These are phyloP conservation scores for Drosophila repleta DNA, from an alignment of 1,140 invertebrate species.

Conservation along the genomic window DNA sequence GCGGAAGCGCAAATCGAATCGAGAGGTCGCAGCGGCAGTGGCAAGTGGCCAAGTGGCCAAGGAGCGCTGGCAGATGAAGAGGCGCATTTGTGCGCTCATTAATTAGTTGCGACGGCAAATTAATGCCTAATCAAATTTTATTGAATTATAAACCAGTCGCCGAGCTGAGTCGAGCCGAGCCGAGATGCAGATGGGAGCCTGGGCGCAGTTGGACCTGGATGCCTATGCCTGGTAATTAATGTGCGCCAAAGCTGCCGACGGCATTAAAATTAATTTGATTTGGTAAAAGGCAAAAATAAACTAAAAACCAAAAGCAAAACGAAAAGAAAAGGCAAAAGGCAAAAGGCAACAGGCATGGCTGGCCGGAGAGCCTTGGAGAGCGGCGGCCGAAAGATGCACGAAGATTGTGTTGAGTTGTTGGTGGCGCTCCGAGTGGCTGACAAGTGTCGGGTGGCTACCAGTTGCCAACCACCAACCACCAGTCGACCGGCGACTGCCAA, in stretches of 20 bases:
- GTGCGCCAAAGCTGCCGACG: slow-evolving; percentile 53
- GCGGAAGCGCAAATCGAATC: slow-evolving; percentile 15
- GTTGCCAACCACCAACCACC: neutral
- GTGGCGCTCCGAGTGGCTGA: slow-evolving; percentile 43
- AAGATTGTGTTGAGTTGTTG: slow-evolving; percentile 20
- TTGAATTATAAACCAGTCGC: slow-evolving; percentile 80
- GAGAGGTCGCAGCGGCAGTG: neutral
- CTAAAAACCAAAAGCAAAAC: neutral
- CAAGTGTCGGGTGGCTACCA: slow-evolving; percentile 39
- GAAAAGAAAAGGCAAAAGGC: neutral
- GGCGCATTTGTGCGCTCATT: slow-evolving; percentile 60
- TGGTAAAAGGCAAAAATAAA: slow-evolving; percentile 32
- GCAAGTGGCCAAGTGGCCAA: no score
- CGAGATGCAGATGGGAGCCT: slow-evolving; percentile 22
- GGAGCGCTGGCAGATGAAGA: neutral
- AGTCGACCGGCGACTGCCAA: neutral
- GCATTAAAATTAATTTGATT: slow-evolving; percentile 70
- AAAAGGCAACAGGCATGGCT: neutral
- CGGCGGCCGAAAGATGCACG: slow-evolving; percentile 19
- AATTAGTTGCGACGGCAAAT: slow-evolving; percentile 76
- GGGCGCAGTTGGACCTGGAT: neutral
- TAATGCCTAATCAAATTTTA: slow-evolving; percentile 83
- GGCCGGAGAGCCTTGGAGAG: slow-evolving; percentile 1
- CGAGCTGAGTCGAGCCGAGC: slow-evolving; percentile 12
- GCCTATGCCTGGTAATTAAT: slow-evolving; percentile 49